Evolutionary conservation across 2,797 vertebrate genomes (phyloP), one percentile per base, ranked within the genome.

Genomic region (Chlorospingus semifuscus): DNA sequence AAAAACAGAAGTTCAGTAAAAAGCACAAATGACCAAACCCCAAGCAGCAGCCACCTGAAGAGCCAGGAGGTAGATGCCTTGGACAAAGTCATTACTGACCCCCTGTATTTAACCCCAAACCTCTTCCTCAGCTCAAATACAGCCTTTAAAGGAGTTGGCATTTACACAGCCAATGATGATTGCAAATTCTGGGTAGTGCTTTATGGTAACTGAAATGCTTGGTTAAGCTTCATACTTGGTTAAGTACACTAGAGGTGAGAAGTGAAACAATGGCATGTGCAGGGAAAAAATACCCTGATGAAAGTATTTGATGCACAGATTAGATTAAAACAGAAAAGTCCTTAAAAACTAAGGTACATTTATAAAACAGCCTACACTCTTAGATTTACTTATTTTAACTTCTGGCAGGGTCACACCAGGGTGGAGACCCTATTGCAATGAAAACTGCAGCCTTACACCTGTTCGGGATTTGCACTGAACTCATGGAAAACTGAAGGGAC

Each of bases 201-300:
- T 47, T 64, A 24, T 1, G 12, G n/a, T 10, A 64, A 53, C 27
- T 42, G 11, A 34, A 75, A 83, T 20, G 15, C 32, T 74, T 71
- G 18, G 4, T 69, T 22, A 47, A 46, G 68, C 39, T 39, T 4
- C 36, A 36, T 36, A 36, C 36, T 36, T 36, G 36, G 36, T 36
- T 36, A 36, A 36, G 27, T 16, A 32, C 2, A 2, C 15, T 20
- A 15, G n/a, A 63, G 23, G 15, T 24, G 37, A 74, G 65, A 94
- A 77, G 37, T 0, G 0, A 87, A 66, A 7, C n/a, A 66, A 20
- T 6, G 2, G 0, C 9, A 2, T 4, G 10, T 29, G 18, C 6
- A 1, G 44, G 56, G 46, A 18, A 88, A 37, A 42, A 42, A 8
- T 27, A 49, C 49, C 37, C 16, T 3, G 0, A 23, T 19, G 21